Evolutionary conservation across 2,888 invertebrate species (phyloP).

Genomic region (Protonemura montana): DNA sequence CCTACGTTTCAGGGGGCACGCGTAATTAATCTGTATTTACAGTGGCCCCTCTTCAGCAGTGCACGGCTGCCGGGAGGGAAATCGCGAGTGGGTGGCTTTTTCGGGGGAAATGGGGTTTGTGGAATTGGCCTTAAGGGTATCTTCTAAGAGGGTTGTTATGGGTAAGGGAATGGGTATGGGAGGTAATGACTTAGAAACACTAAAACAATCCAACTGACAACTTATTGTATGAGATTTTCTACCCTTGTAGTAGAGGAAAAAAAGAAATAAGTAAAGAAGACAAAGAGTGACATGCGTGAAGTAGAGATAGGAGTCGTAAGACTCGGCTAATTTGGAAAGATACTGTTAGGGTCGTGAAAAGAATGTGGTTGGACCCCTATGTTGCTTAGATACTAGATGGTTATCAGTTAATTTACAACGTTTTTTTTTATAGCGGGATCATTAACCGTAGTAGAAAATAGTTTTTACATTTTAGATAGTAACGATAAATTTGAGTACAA

Average conservation of each 20-base stretch:
- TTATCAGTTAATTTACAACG: background rate
- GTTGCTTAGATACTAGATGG: background rate
- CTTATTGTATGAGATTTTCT: constrained; percentile 40
- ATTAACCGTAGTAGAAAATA: no score
- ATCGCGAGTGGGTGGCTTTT: constrained; percentile 8
- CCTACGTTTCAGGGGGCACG: background rate
- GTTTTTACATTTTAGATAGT: no score
- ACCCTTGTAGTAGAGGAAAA: constrained; percentile 7
- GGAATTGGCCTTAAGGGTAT: constrained; percentile 38
- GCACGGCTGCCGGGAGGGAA: background rate
- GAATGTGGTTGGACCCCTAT: background rate
- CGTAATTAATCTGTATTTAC: constrained; percentile 41
- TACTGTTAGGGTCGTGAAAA: background rate
- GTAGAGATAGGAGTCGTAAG: constrained; percentile 1
- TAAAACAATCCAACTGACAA: constrained; percentile 38
- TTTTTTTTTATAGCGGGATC: no score
- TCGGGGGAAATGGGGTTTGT: background rate
- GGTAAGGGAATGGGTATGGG: constrained; percentile 13
- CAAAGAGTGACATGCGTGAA: constrained; percentile 9
- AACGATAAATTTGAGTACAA: no score
- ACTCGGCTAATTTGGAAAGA: background rate
- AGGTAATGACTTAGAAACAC: constrained; percentile 36
- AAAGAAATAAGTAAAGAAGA: constrained; percentile 21
- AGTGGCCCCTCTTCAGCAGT: background rate
- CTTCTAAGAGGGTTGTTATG: constrained; percentile 36